Percentiles rank a stretch among this genome's conserved stretches.
These are phyloP conservation scores for Anguilla marmorata DNA, from an alignment of 2,797 vertebrate species.

Conservation along the genomic window DNA sequence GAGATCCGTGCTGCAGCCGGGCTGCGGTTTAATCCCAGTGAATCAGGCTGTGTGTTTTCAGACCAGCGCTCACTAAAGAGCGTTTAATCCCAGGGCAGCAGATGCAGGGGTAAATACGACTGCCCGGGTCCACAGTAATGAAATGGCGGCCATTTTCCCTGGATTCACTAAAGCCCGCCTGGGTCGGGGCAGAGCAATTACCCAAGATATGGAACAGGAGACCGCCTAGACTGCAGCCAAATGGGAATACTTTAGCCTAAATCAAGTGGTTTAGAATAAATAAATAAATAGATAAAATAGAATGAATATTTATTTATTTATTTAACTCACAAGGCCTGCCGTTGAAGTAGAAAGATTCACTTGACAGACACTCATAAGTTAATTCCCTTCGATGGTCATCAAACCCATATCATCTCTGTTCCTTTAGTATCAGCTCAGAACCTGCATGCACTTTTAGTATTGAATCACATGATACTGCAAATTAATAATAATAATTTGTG, in stretches of 20 bases:
- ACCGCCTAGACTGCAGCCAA: not conserved
- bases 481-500: too few species aligned
- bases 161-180: not conserved
- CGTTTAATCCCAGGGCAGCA: slow-evolving; percentile 30
- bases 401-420: not conserved
- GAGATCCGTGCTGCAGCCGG: not conserved
- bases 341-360: not conserved
- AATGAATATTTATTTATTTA: not conserved
- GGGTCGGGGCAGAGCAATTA: slow-evolving; percentile 35
- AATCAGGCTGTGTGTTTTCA: slow-evolving; percentile 23
- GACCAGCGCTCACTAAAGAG: slow-evolving; percentile 25
- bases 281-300: not conserved
- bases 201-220: slow-evolving; percentile 22
- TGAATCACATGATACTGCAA: too few species aligned
- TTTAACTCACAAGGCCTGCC: not conserved
- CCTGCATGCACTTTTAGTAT: too few species aligned
- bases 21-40: not conserved
- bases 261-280: not conserved
- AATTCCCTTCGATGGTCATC: too few species aligned
- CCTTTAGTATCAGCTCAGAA: not conserved
- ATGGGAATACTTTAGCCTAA: not conserved
- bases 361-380: not conserved
- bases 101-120: slow-evolving; percentile 24
- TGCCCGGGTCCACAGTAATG: slow-evolving; percentile 36
- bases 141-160: slow-evolving; percentile 34